phyloP scores from a whole-genome alignment of 1,140 invertebrate genomes.

The Anastrepha ludens region DNA sequence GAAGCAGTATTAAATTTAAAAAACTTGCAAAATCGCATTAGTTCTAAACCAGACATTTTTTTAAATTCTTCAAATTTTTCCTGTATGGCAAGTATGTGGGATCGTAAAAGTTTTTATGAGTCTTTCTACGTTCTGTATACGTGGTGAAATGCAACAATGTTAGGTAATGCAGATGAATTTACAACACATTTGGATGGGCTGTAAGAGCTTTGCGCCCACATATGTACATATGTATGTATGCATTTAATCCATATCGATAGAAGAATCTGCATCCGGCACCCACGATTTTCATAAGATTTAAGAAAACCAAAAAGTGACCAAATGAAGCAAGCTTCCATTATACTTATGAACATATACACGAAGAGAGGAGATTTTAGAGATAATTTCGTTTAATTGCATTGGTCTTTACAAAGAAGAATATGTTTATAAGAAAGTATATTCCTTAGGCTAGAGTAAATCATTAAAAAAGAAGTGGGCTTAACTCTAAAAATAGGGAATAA shows the following conservation, averaged over 20 bases:
- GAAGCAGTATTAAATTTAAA: too few species aligned
- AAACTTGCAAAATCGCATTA: too few species aligned
- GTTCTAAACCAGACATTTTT: neutral
- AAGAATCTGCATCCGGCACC: constrained; percentile 18
- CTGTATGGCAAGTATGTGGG: neutral
- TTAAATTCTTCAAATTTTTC: too few species aligned
- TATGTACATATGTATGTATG: neutral
- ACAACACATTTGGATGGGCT: neutral
- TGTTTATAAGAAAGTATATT: too few species aligned
- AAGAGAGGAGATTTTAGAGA: neutral
- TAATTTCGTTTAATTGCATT: too few species aligned
- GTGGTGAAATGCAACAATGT: constrained; percentile 35
- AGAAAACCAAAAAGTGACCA: too few species aligned
- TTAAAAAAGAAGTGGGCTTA: too few species aligned
- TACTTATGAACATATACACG: too few species aligned
- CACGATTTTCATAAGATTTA: neutral
- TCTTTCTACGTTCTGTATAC: constrained; percentile 34
- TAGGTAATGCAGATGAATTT: neutral
- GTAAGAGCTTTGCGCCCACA: neutral
- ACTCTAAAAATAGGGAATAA: too few species aligned
- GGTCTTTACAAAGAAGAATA: too few species aligned
- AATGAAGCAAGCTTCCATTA: too few species aligned
- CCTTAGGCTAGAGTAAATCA: too few species aligned
- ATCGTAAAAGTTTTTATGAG: constrained; percentile 32
- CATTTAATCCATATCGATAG: neutral